Evolutionary conservation across 2,113 vertebrate genomes (phyloP).

Genomic region (Leiothrix lutea): DNA sequence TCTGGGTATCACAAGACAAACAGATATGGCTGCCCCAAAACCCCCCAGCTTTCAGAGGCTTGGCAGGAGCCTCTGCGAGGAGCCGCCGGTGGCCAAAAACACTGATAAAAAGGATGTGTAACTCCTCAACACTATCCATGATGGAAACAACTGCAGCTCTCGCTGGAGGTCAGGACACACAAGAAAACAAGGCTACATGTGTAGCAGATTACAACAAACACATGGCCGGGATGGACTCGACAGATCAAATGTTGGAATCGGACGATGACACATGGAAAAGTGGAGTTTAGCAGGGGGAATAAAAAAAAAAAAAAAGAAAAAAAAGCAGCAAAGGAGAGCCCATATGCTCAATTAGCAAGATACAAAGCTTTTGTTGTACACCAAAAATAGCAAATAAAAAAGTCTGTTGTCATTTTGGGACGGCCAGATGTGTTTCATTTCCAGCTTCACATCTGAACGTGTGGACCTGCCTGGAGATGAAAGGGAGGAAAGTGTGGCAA

Average conservation of each 20-base stretch:
- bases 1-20: slow-evolving; percentile 31
- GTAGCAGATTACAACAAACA: slow-evolving; percentile 72
- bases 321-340: slow-evolving; percentile 29
- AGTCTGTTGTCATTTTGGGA: slow-evolving; percentile 61
- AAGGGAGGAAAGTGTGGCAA: slow-evolving; percentile 65
- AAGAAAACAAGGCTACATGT: slow-evolving; percentile 72
- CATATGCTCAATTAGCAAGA: slow-evolving; percentile 60
- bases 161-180: slow-evolving; percentile 67
- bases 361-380: slow-evolving; percentile 63
- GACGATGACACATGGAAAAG: slow-evolving; percentile 67
- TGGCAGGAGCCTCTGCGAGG: slow-evolving; percentile 41
- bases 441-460: slow-evolving; percentile 64
- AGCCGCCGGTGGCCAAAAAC: slow-evolving; percentile 53
- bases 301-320: background rate
- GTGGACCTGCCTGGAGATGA: slow-evolving; percentile 66
- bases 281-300: background rate
- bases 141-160: slow-evolving; percentile 61
- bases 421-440: slow-evolving; percentile 71
- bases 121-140: slow-evolving; percentile 58
- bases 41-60: slow-evolving; percentile 13
- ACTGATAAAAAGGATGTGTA: slow-evolving; percentile 62
- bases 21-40: background rate
- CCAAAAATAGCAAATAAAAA: slow-evolving; percentile 64
- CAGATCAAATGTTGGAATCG: slow-evolving; percentile 60
- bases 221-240: slow-evolving; percentile 57